Evolutionary conservation across 2,888 invertebrate species (phyloP).

Genomic region (Rotaria socialis): DNA sequence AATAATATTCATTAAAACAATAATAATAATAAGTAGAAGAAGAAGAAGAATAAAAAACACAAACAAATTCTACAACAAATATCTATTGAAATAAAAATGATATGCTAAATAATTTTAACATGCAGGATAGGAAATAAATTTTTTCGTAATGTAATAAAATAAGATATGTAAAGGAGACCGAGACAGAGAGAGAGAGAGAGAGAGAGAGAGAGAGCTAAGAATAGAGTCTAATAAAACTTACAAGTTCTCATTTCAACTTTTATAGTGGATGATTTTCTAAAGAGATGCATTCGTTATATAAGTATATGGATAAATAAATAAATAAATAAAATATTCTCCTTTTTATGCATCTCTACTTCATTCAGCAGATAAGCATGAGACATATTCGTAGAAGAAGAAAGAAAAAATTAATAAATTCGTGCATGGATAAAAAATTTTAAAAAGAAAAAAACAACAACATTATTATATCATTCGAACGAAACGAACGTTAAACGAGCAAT

Average conservation of each 20-base stretch:
- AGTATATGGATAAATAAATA: too few relatives aligned
- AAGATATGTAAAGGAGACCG: too few relatives aligned
- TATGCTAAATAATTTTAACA: neutral
- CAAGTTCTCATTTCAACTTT: neutral
- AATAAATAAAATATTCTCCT: neutral
- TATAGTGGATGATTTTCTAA: neutral
- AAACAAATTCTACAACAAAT: neutral
- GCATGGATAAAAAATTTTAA: neutral
- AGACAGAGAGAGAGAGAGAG: neutral
- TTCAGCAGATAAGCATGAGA: neutral
- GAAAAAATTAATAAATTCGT: neutral
- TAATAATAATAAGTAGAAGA: too few relatives aligned
- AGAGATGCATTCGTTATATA: neutral
- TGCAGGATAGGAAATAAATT: neutral
- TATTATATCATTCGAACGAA: neutral
- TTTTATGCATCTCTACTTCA: neutral
- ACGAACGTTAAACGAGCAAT: neutral
- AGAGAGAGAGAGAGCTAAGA: neutral
- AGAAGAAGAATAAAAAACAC: neutral
- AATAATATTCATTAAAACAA: neutral
- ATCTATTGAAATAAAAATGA: neutral
- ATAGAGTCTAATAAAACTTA: neutral
- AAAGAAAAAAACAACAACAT: neutral
- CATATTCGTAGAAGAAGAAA: neutral
- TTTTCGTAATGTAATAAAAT: too few relatives aligned